These are phyloP conservation scores for Brachionus manjavacas DNA, from an alignment of 1,140 invertebrate genomes.

Conservation along the genomic window DNA sequence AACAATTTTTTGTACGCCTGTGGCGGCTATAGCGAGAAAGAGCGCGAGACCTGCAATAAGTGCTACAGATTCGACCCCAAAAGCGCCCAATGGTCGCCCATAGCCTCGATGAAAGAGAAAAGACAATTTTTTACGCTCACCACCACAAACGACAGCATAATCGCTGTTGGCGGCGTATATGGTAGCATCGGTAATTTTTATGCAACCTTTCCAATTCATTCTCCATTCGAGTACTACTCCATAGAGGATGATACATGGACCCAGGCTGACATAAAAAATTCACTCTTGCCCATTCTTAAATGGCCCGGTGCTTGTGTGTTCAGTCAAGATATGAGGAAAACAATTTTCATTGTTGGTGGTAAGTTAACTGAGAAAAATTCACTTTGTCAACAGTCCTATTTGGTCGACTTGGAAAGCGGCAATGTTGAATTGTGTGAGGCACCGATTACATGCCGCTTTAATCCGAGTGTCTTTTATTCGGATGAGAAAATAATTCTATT, in stretches of 20 bases:
- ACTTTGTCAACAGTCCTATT: background rate
- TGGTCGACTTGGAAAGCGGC: background rate
- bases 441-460: slow-evolving; percentile 31
- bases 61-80: slow-evolving; percentile 57
- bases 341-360: slow-evolving; percentile 33
- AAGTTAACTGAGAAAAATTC: slow-evolving; percentile 18
- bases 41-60: slow-evolving; percentile 54
- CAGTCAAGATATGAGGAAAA: background rate
- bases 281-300: slow-evolving; percentile 24
- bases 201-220: slow-evolving; percentile 23
- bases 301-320: slow-evolving; percentile 41
- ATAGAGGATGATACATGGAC: slow-evolving; percentile 38
- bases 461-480: slow-evolving; percentile 36
- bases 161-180: slow-evolving; percentile 38
- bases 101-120: slow-evolving; percentile 56
- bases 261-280: background rate
- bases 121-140: slow-evolving; percentile 55
- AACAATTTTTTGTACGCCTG: slow-evolving; percentile 58
- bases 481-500: slow-evolving; percentile 18
- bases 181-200: slow-evolving; percentile 42
- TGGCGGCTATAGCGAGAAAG: slow-evolving; percentile 54
- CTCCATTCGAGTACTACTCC: slow-evolving; percentile 11
- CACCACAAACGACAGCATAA: background rate
- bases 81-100: slow-evolving; percentile 55
- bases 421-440: background rate